phyloP scores from a whole-genome alignment of 2,113 vertebrate genomes.

The Entosphenus tridentatus region DNA sequence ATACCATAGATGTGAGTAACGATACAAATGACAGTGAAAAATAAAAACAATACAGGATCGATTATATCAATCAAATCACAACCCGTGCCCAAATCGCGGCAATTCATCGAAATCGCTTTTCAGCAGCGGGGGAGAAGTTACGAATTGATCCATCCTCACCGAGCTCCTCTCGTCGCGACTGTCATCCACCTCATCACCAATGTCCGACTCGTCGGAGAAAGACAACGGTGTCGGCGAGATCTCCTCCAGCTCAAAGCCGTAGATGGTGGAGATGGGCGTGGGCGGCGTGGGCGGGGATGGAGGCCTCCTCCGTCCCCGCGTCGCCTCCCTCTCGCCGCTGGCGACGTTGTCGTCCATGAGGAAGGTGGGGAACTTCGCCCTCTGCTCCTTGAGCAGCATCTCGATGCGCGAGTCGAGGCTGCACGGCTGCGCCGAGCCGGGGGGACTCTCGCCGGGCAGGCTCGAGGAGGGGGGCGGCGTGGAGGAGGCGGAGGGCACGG shows the following conservation, averaged over 20 bases:
- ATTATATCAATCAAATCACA: too few relatives aligned
- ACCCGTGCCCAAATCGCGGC: too few relatives aligned
- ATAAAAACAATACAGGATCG: too few relatives aligned
- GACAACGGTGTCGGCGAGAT: constrained; percentile 83
- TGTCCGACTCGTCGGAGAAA: constrained; percentile 40
- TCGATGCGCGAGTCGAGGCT: constrained; percentile 92
- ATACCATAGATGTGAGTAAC: too few relatives aligned
- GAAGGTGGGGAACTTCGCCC: constrained; percentile 73
- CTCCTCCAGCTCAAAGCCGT: constrained; percentile 76
- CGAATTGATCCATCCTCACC: too few relatives aligned
- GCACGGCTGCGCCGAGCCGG: constrained; percentile 40
- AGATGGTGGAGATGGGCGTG: constrained; percentile 39
- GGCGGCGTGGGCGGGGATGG: constrained; percentile 24
- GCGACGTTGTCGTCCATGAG: constrained; percentile 57
- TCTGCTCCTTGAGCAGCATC: constrained; percentile 89
- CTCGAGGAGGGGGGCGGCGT: not conserved
- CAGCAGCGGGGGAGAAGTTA: too few relatives aligned
- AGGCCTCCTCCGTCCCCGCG: constrained; percentile 13
- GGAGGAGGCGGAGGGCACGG: not conserved
- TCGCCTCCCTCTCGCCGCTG: constrained; percentile 60
- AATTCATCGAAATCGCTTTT: too few relatives aligned
- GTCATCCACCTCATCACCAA: too few relatives aligned
- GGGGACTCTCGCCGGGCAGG: not conserved
- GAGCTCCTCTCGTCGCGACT: too few relatives aligned
- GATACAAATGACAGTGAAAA: too few relatives aligned